Evolutionary conservation across 2,797 vertebrate species (phyloP).

Genomic region (Steatocranus sp.): DNA sequence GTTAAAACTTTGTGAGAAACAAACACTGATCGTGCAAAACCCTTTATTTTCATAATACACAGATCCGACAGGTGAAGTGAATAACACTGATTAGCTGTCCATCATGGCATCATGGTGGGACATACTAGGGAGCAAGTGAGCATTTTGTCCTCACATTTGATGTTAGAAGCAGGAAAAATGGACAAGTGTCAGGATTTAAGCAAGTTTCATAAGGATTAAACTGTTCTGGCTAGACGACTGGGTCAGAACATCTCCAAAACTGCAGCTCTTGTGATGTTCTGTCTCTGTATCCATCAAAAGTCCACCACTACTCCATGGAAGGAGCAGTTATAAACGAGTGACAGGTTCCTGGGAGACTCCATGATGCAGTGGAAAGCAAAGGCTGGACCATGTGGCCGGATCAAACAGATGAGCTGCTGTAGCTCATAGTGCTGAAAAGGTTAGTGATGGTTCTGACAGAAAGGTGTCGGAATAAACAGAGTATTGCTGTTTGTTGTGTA

Average conservation of each 20-base stretch:
- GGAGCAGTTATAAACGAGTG: background rate
- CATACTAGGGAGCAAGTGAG: background rate
- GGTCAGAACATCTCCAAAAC: background rate
- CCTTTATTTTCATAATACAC: background rate
- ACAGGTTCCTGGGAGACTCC: background rate
- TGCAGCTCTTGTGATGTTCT: background rate
- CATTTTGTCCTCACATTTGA: background rate
- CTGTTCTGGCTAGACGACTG: background rate
- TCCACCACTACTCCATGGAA: background rate
- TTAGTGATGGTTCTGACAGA: background rate
- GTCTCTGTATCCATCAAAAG: background rate
- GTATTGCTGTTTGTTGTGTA: background rate
- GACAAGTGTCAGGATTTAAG: background rate
- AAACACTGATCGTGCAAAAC: background rate
- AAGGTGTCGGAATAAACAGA: background rate
- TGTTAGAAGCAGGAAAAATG: background rate
- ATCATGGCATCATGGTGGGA: background rate
- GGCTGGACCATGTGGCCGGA: background rate
- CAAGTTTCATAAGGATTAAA: background rate
- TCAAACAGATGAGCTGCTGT: background rate
- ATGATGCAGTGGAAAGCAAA: background rate
- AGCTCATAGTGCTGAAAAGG: background rate
- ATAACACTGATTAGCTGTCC: background rate
- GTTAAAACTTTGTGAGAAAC: background rate
- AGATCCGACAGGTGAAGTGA: background rate